Base-by-base conservation (phyloP, 2,797 vertebrate genomes). In the Falco concolor region DNA sequence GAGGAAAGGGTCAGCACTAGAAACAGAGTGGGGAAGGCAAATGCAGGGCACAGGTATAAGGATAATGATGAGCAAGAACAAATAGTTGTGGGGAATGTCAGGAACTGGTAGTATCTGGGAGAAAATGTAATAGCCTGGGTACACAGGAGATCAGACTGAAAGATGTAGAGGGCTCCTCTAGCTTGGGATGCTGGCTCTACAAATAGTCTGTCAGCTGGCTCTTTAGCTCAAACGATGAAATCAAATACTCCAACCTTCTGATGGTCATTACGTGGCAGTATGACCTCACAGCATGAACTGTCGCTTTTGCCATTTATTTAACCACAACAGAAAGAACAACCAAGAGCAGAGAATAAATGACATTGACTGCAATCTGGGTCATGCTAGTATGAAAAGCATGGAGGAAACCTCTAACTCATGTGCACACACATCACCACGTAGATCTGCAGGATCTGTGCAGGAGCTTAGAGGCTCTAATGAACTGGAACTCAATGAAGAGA, bases 401-500 rank as follows among this genome's bases (percentile, higher is more conserved):
- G 38, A 52, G 60, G 24, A 79, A 75, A 64, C 34, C 25, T 45
- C 56, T 64, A 23, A 68, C 34, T 73, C 14, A 32, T 2, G 12
- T 47, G 9, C 3, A 2, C 2, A 0, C 21, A 10, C 6, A 24
- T 8, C 36, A 24, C 4, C 1, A 25, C n/a, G 13, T 1, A 38
- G 38, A 57, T 28, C 34, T 45, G 25, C 57, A 75, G 81, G 21
- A 30, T 49, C 60, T 34, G 11, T 36, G 9, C 25, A 81, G 59
- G 38, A 50, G 38, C 10, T 32, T 40, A 47, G 13, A 73, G 36
- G 22, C 11, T 25, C 14, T 68, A 20, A 47, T 25, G 38, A 40
- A n/a, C 54, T n/a, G 53, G 59, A 60, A 32, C 45, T 59, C 34
- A 47, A 63, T 56, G 30, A 89, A 77, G 23, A 74, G 24, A 32